These are phyloP conservation scores for Metacarcinus magister DNA, from an alignment of 2,888 invertebrate genomes.

Conservation along the genomic window DNA sequence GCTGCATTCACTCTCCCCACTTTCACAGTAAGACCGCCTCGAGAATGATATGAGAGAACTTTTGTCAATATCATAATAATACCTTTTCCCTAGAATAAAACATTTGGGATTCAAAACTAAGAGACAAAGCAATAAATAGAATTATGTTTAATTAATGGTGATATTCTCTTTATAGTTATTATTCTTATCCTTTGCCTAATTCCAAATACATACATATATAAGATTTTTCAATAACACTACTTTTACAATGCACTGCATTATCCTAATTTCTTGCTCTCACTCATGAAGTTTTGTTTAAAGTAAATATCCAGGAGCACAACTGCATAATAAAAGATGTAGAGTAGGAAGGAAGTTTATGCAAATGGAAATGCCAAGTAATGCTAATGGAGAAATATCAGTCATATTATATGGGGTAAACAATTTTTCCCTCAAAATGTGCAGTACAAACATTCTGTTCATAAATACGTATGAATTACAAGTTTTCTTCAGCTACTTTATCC, in stretches of 20 bases:
- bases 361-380: neutral
- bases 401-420: neutral
- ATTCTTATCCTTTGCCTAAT: neutral
- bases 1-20: slow-evolving; percentile 77
- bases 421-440: neutral
- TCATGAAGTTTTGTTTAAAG: neutral
- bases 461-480: neutral
- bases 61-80: neutral
- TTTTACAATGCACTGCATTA: neutral
- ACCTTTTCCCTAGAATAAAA: neutral
- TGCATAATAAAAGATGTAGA: neutral
- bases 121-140: neutral
- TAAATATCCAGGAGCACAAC: too few species aligned
- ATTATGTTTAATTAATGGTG: neutral
- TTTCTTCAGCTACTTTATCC: neutral
- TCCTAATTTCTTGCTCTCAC: neutral
- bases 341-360: neutral
- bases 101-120: neutral
- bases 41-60: neutral
- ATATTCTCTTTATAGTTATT: neutral
- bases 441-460: neutral
- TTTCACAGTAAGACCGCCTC: slow-evolving; percentile 77
- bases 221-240: neutral
- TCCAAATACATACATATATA: neutral
- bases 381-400: neutral